Evolutionary conservation across 2,113 vertebrate genomes (phyloP), one percentile per base, ranked within the genome.

Genomic region (Cygnus atratus): DNA sequence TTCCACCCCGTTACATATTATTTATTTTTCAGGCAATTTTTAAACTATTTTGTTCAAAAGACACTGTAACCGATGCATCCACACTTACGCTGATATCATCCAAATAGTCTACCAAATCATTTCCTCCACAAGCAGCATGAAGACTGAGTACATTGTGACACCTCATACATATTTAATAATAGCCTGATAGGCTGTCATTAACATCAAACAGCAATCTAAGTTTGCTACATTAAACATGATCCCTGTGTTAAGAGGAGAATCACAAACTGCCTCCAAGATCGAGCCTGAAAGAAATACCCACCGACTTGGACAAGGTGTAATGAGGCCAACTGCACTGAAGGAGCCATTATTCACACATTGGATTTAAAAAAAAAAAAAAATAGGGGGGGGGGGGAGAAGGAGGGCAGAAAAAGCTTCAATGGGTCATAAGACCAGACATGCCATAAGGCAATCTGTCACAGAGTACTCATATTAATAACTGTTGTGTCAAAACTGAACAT

Each of bases 151-250:
- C 80, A 83, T n/a, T 74, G 54, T 96, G 95, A 97, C 94, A 97
- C 87, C 79, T 97, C 93, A 97, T 97, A 67, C 94, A 97, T 97
- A 96, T 97, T 97, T 97, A 96, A 97, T 94, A 91, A 95, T 43
- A 94, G 93, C 87, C 89, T 92, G 96, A 96, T 96, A 96, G 88
- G 96, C 71, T 97, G 95, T 96, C 97, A 96, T 97, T 96, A 96
- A 97, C 96, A 95, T 97, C 94, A 97, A 97, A 96, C 80, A 94
- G 80, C 71, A 94, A 96, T 93, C 93, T 84, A 82, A 84, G 93
- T 88, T 96, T 86, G 94, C 94, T 96, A 96, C 94, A 97, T 97
- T 97, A 97, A 97, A 97, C 94, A 96, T 92, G 89, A 97, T 90
- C 87, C 92, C 83, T 71, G 57, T 87, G 88, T 94, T 95, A 97